Conservation (phyloP, 2,113 vertebrate species). For the Trinectes maculatus region DNA sequence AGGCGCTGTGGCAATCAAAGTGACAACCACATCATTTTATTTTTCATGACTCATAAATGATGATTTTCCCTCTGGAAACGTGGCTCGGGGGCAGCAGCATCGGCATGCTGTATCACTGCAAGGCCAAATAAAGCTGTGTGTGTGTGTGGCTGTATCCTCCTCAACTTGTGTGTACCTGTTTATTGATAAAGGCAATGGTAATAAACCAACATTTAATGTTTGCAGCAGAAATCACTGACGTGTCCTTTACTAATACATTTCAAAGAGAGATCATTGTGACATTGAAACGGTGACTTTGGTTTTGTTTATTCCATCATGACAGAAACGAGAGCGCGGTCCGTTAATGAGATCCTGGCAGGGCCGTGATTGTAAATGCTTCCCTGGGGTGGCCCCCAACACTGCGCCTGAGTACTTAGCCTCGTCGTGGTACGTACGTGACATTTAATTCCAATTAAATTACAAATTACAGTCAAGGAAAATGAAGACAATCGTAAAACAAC, state of each 20-base stretch:
- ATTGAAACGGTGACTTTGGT: constrained; percentile 27
- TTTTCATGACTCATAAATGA: no score
- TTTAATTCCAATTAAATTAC: constrained; percentile 52
- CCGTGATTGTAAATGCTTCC: constrained; percentile 32
- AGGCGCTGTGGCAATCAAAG: not conserved
- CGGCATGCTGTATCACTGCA: no score
- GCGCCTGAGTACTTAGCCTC: constrained; percentile 38
- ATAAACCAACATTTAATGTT: not conserved
- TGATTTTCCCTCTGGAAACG: no score
- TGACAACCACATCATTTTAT: not conserved
- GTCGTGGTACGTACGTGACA: constrained; percentile 41
- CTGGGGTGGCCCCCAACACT: constrained; percentile 21
- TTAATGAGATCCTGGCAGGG: constrained; percentile 39
- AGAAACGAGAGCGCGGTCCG: constrained; percentile 6
- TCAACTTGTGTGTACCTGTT: not conserved
- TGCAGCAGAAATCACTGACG: not conserved
- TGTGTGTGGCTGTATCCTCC: not conserved
- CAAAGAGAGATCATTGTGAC: not conserved
- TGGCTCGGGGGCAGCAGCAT: no score
- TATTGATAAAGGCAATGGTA: not conserved
- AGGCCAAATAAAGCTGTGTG: no score
- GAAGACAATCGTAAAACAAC: constrained; percentile 5
- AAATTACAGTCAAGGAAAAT: constrained; percentile 42
- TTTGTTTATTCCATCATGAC: not conserved
- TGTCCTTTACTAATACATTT: not conserved